Percentiles rank a stretch among this genome's conserved stretches.
Conservation (phyloP, 2,797 vertebrate species). For the Lophotriccus pileatus region DNA sequence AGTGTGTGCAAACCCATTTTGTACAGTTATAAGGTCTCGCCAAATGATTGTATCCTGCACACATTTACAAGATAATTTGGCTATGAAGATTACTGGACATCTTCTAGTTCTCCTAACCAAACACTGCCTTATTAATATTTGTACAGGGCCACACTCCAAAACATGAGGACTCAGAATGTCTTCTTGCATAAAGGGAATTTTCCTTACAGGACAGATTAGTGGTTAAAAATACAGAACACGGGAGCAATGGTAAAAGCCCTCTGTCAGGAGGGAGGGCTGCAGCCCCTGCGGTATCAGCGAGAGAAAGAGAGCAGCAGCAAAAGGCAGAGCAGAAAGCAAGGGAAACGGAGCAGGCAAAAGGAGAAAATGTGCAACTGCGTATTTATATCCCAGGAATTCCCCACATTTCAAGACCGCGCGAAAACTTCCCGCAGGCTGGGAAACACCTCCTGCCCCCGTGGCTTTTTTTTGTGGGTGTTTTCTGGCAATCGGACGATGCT, state of each 20-base stretch:
- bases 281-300: neutral
- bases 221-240: neutral
- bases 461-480: neutral
- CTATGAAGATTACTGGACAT: neutral
- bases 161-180: neutral
- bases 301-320: neutral
- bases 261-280: neutral
- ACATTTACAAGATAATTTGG: neutral
- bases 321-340: no score
- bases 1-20: neutral
- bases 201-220: neutral
- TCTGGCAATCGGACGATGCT: neutral
- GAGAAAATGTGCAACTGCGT: neutral
- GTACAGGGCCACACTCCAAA: neutral
- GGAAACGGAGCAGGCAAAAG: neutral
- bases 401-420: neutral
- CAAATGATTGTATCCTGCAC: neutral
- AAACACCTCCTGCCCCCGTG: neutral
- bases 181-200: neutral
- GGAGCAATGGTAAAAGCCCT: fast-evolving
- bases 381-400: neutral
- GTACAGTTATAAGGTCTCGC: neutral
- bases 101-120: neutral
- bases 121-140: neutral
- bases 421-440: neutral